phyloP scores from a whole-genome alignment of 1,140 invertebrate genomes.

The Ruditapes philippinarum region DNA sequence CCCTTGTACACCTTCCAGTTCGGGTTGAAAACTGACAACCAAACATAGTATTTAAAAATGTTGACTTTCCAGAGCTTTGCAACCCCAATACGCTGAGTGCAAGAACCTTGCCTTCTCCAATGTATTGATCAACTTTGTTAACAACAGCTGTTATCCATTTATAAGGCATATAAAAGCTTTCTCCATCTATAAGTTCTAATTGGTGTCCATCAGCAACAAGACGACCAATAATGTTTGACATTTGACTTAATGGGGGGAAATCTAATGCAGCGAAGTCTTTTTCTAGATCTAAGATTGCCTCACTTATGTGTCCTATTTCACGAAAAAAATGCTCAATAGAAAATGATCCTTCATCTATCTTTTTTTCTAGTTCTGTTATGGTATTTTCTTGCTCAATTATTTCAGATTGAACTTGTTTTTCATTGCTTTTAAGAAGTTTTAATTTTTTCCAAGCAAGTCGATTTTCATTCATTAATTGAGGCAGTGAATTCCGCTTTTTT shows the following conservation, averaged over 20 bases:
- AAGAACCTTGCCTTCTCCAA: background rate
- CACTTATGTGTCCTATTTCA: background rate
- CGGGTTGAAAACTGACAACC: background rate
- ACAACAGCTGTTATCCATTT: background rate
- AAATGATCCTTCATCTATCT: constrained; percentile 10
- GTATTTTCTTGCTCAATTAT: background rate
- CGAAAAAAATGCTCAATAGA: constrained; percentile 22
- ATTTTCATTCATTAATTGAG: background rate
- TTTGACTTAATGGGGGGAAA: background rate
- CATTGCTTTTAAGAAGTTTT: background rate
- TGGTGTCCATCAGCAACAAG: background rate
- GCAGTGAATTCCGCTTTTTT: background rate
- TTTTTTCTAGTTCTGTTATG: background rate
- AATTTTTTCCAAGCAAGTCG: background rate
- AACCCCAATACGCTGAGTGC: background rate
- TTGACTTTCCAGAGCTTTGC: constrained; percentile 41
- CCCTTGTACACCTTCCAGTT: background rate
- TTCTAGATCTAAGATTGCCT: background rate
- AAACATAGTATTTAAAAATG: constrained; percentile 30
- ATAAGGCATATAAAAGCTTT: background rate
- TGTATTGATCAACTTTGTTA: background rate
- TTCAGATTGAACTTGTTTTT: background rate
- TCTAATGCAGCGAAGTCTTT: too few relatives aligned
- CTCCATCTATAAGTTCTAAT: constrained; percentile 14
- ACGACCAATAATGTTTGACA: background rate